Conservation (phyloP, 2,888 invertebrate genomes). For the Strigamia transsilvanica region DNA sequence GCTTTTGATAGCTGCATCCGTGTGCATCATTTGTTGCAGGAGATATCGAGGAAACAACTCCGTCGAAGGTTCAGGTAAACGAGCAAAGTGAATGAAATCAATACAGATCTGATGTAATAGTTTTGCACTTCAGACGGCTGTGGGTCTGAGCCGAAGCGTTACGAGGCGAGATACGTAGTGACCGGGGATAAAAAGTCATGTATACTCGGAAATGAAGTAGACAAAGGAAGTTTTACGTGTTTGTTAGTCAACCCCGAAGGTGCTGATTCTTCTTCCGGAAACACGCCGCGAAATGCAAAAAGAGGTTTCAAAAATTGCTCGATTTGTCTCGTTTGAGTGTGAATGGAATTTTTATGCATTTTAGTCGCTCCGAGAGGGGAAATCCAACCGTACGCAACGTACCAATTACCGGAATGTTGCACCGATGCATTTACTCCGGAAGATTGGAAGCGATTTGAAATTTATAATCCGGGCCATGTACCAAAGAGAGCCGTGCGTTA, state of each 20-base stretch:
- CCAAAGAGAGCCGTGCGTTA: slow-evolving; percentile 46
- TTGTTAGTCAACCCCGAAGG: slow-evolving; percentile 53
- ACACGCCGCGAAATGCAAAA: slow-evolving; percentile 53
- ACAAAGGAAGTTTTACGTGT: slow-evolving; percentile 56
- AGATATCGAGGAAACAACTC: background rate
- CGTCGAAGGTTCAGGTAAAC: slow-evolving; percentile 9
- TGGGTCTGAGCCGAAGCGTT: slow-evolving; percentile 52
- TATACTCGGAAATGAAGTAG: slow-evolving; percentile 53
- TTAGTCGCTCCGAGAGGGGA: slow-evolving; percentile 51
- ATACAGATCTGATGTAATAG: background rate
- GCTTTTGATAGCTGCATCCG: background rate
- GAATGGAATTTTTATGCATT: slow-evolving; percentile 26
- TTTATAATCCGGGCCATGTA: slow-evolving; percentile 54
- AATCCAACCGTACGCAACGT: slow-evolving; percentile 56
- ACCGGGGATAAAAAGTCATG: slow-evolving; percentile 51
- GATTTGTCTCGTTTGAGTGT: no score
- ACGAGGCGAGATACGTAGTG: slow-evolving; percentile 55
- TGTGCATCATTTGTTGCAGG: slow-evolving; percentile 27
- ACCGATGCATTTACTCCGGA: slow-evolving; percentile 55
- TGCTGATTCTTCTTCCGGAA: slow-evolving; percentile 26
- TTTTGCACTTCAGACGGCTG: background rate
- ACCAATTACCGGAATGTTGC: slow-evolving; percentile 56
- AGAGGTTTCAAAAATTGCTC: slow-evolving; percentile 48
- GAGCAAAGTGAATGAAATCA: no score
- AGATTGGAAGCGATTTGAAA: slow-evolving; percentile 57